Base-by-base conservation (phyloP, 2,113 vertebrate genomes). In the Varanus komodoensis region DNA sequence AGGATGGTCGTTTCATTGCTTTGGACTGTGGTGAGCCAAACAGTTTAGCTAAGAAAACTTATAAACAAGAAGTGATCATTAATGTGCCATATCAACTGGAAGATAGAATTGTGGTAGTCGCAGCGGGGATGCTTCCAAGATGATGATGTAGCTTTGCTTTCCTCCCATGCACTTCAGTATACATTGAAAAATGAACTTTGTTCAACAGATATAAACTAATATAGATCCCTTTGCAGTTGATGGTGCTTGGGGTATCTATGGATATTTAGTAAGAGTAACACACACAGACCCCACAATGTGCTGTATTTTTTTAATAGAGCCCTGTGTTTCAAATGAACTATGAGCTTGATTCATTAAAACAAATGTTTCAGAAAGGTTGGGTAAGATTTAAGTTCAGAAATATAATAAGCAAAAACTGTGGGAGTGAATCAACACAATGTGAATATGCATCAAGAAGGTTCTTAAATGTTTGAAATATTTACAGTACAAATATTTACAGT, bases 381-480 rank as follows among this genome's bases (percentile, higher is more conserved):
- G 54, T 2, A 23, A 69, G 89, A 91, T 71, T 27, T 3, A 87
- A 87, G 15, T 54, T 4, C 27, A 57, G 80, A 80, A 92, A 92
- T 23, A 84, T 54, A 80, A 34, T 29, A 71, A 82, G 54, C 5
- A 57, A 2, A 80, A 80, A 71, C 9, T 7, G n/a, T 32, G 34
- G 21, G 71, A 89, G 38, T 78, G 48, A 50, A 84, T 89, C 74
- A 69, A 68, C 54, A 71, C 84, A 90, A 79, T 57, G 75, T 83
- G 93, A 92, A 87, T 68, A 52, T 74, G 64, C 82, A 78, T 79
- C 77, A 93, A 89, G 89, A 67, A 89, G 81, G 29, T 67, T 27
- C 73, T 95, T 91, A 94, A 95, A 93, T 94, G 93, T 92, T 95
- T 91, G 90, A 95, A 94, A 87, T 92, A 89, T 88, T 90, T 88